phyloP scores from a whole-genome alignment of 2,113 vertebrate genomes.

The Menidia beryllina region DNA sequence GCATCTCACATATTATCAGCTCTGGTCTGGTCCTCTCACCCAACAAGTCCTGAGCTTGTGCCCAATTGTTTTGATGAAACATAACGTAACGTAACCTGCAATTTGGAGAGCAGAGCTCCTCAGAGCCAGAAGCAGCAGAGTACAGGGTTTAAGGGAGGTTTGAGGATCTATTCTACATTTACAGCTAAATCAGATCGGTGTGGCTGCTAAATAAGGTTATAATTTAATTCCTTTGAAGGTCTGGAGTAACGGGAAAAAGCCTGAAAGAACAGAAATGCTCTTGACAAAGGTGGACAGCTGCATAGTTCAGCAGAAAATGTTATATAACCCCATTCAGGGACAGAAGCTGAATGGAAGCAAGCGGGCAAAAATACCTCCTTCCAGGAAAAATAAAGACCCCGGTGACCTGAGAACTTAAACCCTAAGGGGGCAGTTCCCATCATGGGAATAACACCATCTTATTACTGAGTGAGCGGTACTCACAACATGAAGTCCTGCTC shows the following conservation, averaged over 20 bases:
- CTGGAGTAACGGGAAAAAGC: background rate
- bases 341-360: slow-evolving; percentile 9
- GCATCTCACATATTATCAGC: background rate
- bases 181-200: background rate
- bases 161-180: background rate
- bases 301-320: slow-evolving; percentile 23
- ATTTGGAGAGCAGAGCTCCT: slow-evolving; percentile 4
- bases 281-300: slow-evolving; percentile 7
- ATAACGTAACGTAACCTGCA: slow-evolving; percentile 55
- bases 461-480: slow-evolving; percentile 70
- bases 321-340: slow-evolving; percentile 15
- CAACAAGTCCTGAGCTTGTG: background rate
- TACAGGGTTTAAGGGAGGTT: background rate
- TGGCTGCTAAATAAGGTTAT: background rate
- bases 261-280: slow-evolving; percentile 5
- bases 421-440: background rate
- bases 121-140: background rate
- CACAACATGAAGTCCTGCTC: slow-evolving; percentile 99
- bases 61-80: slow-evolving; percentile 28
- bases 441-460: background rate
- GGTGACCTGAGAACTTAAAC: slow-evolving; percentile 5
- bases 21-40: no score
- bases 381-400: slow-evolving; percentile 27
- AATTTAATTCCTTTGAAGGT: background rate
- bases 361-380: slow-evolving; percentile 15